These are phyloP conservation scores for Chloebia gouldiae DNA, from an alignment of 2,113 vertebrate genomes.

Conservation along the genomic window DNA sequence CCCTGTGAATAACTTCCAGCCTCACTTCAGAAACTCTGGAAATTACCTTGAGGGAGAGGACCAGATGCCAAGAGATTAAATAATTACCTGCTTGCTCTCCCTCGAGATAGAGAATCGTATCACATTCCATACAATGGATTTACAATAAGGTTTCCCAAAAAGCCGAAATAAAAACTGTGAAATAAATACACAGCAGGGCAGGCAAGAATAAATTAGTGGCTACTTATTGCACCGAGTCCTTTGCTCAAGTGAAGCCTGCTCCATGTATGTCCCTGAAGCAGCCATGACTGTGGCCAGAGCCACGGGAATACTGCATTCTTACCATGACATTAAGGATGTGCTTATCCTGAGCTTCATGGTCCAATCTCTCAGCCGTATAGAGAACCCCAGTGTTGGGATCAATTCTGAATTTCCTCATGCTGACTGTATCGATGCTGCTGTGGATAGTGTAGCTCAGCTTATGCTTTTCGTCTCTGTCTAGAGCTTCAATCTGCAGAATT, in stretches of 20 bases:
- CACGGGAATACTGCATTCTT: constrained; percentile 43
- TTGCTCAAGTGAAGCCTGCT: neutral
- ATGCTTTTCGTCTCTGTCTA: constrained; percentile 90
- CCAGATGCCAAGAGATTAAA: constrained; percentile 39
- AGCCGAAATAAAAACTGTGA: neutral
- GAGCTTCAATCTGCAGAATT: constrained; percentile 91
- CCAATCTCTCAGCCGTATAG: constrained; percentile 86
- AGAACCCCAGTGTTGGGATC: constrained; percentile 85
- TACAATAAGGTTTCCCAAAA: neutral
- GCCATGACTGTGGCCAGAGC: neutral
- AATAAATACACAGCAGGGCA: neutral
- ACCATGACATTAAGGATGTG: constrained; percentile 95
- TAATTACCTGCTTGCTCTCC: constrained; percentile 30
- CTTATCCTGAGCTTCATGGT: constrained; percentile 90
- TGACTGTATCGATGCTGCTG: constrained; percentile 88
- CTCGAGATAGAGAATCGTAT: constrained; percentile 21
- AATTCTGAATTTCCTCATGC: constrained; percentile 90
- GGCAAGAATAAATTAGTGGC: constrained; percentile 5
- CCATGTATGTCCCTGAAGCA: neutral
- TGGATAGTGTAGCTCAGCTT: constrained; percentile 88
- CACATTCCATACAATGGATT: constrained; percentile 26
- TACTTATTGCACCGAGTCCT: neutral
- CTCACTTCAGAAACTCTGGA: constrained; percentile 19
- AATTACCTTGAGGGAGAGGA: constrained; percentile 28
- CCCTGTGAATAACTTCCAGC: constrained; percentile 35